Percentiles rank a stretch among this genome's conserved stretches.
phyloP scores from a whole-genome alignment of 2,888 invertebrate species.

The Athripsodes cinereus region DNA sequence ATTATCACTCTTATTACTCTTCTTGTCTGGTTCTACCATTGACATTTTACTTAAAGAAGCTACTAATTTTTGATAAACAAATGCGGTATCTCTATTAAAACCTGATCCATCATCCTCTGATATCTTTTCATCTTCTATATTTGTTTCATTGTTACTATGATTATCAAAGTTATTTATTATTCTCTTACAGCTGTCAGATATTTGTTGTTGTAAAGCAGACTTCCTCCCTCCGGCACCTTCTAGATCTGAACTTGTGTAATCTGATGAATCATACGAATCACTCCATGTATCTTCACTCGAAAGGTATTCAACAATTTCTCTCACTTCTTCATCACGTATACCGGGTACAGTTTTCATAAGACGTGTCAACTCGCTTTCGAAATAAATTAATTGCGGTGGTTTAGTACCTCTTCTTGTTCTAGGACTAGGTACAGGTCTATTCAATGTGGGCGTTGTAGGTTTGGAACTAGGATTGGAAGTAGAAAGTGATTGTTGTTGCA shows the following conservation, averaged over 20 bases:
- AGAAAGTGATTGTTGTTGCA: slow-evolving; percentile 34
- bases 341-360: slow-evolving; percentile 92
- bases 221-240: slow-evolving; percentile 62
- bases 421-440: slow-evolving; percentile 51
- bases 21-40: slow-evolving; percentile 39
- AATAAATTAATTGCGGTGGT: slow-evolving; percentile 80
- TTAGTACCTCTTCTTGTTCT: slow-evolving; percentile 60
- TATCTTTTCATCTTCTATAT: slow-evolving; percentile 51
- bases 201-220: slow-evolving; percentile 73
- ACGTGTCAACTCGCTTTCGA: slow-evolving; percentile 82
- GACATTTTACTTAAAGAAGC: slow-evolving; percentile 78
- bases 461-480: slow-evolving; percentile 47
- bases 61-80: slow-evolving; percentile 82
- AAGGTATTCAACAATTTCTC: slow-evolving; percentile 86
- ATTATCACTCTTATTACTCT: slow-evolving; percentile 36
- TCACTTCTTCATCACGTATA: slow-evolving; percentile 82
- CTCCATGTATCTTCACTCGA: slow-evolving; percentile 93
- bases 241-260: slow-evolving; percentile 84
- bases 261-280: slow-evolving; percentile 88
- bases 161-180: slow-evolving; percentile 81
- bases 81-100: slow-evolving; percentile 68
- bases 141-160: slow-evolving; percentile 57
- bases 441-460: slow-evolving; percentile 43
- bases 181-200: slow-evolving; percentile 82
- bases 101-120: slow-evolving; percentile 44